A percentile compares a stretch with the other conserved stretches of the same genome.
Evolutionary conservation across 2,888 invertebrate genomes (phyloP).

Genomic region (Alitta virens): DNA sequence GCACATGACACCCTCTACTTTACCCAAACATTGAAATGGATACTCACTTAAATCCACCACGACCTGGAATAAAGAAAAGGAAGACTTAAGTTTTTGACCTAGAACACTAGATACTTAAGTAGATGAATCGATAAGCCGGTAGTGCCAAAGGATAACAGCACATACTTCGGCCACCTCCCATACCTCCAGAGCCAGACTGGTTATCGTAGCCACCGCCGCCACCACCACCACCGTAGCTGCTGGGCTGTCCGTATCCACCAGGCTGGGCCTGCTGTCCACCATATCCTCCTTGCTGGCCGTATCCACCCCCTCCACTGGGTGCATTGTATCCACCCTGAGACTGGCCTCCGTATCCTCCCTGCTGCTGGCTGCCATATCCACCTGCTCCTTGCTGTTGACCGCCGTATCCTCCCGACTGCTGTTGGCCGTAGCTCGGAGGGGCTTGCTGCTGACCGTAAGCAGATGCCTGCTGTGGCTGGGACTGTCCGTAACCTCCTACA

Average conservation of each 20-base stretch:
- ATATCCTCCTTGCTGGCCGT: constrained; percentile 10
- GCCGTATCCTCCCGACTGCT: not conserved
- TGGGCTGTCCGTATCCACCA: constrained; percentile 13
- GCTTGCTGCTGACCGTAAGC: not conserved
- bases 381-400: not conserved
- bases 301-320: constrained; percentile 11
- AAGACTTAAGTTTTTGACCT: no score
- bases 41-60: constrained; percentile 13
- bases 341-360: constrained; percentile 6
- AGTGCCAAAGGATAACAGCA: not conserved
- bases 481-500: no score
- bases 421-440: constrained; percentile 11
- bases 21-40: not conserved
- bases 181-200: constrained; percentile 20
- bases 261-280: not conserved
- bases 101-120: not conserved
- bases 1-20: no score
- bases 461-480: no score
- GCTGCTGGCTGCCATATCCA: constrained; percentile 7
- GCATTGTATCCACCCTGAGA: constrained; percentile 1
- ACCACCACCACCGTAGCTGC: constrained; percentile 27
- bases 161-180: constrained; percentile 18
- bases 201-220: constrained; percentile 9
- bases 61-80: constrained; percentile 3
- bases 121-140: not conserved